These are phyloP conservation scores for Halesus radiatus DNA, from an alignment of 1,140 invertebrate genomes.

Conservation along the genomic window DNA sequence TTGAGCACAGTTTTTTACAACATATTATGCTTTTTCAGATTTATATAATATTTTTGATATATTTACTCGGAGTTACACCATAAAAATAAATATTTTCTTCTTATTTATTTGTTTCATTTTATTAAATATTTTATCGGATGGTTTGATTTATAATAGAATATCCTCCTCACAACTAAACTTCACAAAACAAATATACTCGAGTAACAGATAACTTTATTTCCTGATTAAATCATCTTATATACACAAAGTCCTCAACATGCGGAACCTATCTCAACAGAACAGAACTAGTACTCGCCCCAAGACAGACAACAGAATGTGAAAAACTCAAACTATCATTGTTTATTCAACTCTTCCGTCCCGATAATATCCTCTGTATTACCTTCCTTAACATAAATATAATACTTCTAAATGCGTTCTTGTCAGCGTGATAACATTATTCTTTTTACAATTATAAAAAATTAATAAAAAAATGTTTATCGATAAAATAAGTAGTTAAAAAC, in stretches of 20 bases:
- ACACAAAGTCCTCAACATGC: constrained; percentile 23
- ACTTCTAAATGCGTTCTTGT: constrained; percentile 41
- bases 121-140: constrained; percentile 11
- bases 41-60: constrained; percentile 44
- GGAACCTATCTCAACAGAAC: background rate
- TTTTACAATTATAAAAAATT: constrained; percentile 42
- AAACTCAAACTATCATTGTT: constrained; percentile 16
- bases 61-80: constrained; percentile 39
- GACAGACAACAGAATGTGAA: background rate
- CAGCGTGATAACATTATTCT: constrained; percentile 33
- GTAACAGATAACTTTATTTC: constrained; percentile 26
- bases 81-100: constrained; percentile 44
- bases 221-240: constrained; percentile 22
- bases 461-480: constrained; percentile 63
- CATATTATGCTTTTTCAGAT: constrained; percentile 26
- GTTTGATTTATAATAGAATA: constrained; percentile 5
- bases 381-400: constrained; percentile 36
- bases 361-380: constrained; percentile 22
- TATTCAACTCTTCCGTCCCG: background rate
- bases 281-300: background rate
- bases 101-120: constrained; percentile 30
- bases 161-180: background rate
- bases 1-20: constrained; percentile 40
- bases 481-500: constrained; percentile 72
- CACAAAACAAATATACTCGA: background rate